Conservation (phyloP, 2,797 vertebrate species). For the Micrastur ruficollis region DNA sequence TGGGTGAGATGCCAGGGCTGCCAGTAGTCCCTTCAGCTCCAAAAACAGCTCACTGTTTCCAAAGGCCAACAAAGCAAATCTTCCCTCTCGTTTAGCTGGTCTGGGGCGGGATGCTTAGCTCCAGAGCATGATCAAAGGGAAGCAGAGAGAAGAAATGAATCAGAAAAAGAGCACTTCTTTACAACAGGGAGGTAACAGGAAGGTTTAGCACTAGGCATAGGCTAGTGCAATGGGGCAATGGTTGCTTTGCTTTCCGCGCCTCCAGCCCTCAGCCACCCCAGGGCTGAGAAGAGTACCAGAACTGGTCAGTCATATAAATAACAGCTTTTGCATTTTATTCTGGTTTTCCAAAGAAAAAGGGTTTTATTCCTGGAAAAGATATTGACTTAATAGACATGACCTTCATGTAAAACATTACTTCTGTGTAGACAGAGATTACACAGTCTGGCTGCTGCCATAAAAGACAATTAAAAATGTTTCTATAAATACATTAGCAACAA, state of each 20-base stretch:
- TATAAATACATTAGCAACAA: too few relatives aligned
- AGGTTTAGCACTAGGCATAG: background rate
- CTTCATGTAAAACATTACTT: background rate
- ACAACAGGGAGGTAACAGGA: fast-evolving
- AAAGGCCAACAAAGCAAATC: background rate
- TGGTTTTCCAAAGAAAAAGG: background rate
- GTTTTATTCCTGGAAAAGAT: background rate
- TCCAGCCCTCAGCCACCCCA: background rate
- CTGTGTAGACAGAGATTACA: background rate
- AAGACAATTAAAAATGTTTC: too few relatives aligned
- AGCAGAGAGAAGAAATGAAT: background rate
- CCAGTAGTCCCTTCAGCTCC: background rate
- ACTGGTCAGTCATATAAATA: background rate
- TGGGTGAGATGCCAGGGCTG: background rate
- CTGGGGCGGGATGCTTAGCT: fast-evolving
- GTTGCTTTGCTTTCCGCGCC: background rate
- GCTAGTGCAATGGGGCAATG: background rate
- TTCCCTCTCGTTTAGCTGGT: background rate
- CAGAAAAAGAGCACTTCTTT: background rate
- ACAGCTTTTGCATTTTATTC: background rate
- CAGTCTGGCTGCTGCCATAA: too few relatives aligned
- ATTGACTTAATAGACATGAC: background rate
- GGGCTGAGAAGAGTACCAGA: background rate
- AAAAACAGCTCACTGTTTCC: background rate
- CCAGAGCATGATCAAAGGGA: background rate